Percentiles rank a stretch among this genome's conserved stretches.
These are phyloP conservation scores for Pipistrellus kuhlii DNA, from an alignment of 2,797 vertebrate genomes.

Conservation along the genomic window DNA sequence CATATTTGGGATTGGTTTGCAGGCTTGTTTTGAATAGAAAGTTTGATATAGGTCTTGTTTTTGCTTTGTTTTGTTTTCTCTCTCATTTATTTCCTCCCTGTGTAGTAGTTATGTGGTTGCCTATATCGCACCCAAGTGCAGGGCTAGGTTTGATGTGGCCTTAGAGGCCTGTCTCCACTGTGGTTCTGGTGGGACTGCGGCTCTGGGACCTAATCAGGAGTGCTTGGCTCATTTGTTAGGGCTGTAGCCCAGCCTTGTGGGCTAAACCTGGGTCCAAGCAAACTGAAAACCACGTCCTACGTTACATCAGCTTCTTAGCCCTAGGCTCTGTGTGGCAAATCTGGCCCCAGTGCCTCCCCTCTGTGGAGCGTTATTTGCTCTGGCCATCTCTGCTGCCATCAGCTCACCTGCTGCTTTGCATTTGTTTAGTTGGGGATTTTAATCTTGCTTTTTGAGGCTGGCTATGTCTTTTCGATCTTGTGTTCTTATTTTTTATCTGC, in stretches of 20 bases:
- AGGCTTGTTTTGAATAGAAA: not conserved
- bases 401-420: not conserved
- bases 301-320: not conserved
- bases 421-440: slow-evolving; percentile 20
- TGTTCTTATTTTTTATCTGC: not conserved
- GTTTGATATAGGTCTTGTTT: not conserved
- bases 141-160: not conserved
- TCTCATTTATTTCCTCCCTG: not conserved
- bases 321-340: not conserved
- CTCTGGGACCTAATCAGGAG: not conserved
- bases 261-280: not conserved
- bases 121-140: not conserved
- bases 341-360: not conserved
- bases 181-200: not conserved
- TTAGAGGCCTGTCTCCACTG: not conserved
- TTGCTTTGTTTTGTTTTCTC: not conserved
- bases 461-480: not conserved
- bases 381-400: not conserved
- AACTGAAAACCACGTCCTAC: not conserved
- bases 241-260: not conserved
- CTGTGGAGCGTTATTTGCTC: not conserved
- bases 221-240: not conserved
- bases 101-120: not conserved
- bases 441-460: slow-evolving; percentile 53
- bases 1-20: not conserved